A percentile compares a stretch with the other conserved stretches of the same genome.
Conservation (phyloP, 2,888 invertebrate genomes). For the Scaeva pyrastri region DNA sequence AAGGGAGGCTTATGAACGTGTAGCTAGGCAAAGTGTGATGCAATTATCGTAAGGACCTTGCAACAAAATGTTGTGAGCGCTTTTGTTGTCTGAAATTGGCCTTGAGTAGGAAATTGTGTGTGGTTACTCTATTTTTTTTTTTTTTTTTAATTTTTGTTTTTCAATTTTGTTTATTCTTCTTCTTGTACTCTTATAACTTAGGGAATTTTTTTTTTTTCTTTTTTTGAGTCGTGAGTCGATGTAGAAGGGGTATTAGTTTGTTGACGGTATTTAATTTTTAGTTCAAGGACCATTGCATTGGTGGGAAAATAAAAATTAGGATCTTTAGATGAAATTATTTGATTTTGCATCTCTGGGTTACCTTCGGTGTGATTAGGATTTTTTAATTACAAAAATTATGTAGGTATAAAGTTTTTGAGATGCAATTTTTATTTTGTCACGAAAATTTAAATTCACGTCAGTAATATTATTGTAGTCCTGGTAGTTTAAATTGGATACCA, state of each 20-base stretch:
- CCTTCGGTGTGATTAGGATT: no score
- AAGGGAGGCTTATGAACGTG: slow-evolving; percentile 38
- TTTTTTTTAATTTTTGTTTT: background rate
- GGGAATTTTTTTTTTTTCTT: slow-evolving; percentile 3
- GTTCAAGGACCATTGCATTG: no score
- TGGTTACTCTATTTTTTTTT: slow-evolving; percentile 14
- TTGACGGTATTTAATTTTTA: slow-evolving; percentile 31
- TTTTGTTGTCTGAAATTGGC: slow-evolving; percentile 64
- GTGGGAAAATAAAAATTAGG: no score
- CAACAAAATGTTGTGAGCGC: slow-evolving; percentile 41
- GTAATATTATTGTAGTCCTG: no score
- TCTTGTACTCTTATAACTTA: background rate
- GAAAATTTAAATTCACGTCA: no score
- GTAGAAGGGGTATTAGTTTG: slow-evolving; percentile 3
- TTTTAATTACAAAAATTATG: no score
- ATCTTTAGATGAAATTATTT: no score
- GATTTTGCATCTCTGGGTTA: no score
- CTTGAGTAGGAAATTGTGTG: slow-evolving; percentile 61
- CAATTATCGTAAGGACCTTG: slow-evolving; percentile 70
- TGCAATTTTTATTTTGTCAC: no score
- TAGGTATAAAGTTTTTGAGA: no score
- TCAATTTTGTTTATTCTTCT: slow-evolving; percentile 23
- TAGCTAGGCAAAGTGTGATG: slow-evolving; percentile 55
- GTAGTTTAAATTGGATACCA: no score
- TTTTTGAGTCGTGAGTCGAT: slow-evolving; percentile 16